phyloP scores from a whole-genome alignment of 2,888 invertebrate species.

The Leptinotarsa tumamoca region DNA sequence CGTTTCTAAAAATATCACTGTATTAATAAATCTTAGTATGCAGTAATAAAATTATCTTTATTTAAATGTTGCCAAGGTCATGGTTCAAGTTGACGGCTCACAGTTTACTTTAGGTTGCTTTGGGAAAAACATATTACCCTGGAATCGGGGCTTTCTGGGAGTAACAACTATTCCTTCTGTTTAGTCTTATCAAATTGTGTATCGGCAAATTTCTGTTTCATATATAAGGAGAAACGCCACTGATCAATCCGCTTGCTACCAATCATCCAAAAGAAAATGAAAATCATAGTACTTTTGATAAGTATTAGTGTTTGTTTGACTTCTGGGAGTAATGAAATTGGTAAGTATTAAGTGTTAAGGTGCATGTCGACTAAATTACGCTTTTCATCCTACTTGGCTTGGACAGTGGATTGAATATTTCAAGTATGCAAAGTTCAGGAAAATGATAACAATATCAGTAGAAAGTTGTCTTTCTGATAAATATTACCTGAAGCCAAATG shows the following conservation, averaged over 20 bases:
- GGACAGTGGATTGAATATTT: no score
- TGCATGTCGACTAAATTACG: background rate
- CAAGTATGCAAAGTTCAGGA: no score
- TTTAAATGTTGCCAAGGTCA: background rate
- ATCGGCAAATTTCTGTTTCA: background rate
- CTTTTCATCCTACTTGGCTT: background rate
- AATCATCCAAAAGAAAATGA: background rate
- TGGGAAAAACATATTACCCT: background rate
- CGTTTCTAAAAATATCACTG: no score
- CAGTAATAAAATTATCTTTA: no score
- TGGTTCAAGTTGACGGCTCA: background rate
- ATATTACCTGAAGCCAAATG: no score
- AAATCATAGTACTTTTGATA: background rate
- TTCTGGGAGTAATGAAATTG: background rate
- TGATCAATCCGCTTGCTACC: no score
- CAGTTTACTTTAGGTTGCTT: background rate
- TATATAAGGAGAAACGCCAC: background rate
- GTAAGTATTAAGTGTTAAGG: background rate
- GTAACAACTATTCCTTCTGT: background rate
- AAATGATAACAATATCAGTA: no score
- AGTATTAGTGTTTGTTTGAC: background rate
- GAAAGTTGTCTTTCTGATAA: no score
- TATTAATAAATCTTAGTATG: no score
- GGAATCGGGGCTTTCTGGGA: background rate
- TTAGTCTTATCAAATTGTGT: background rate